Conservation (phyloP, 2,888 invertebrate genomes). For the Drosophila picticornis region DNA sequence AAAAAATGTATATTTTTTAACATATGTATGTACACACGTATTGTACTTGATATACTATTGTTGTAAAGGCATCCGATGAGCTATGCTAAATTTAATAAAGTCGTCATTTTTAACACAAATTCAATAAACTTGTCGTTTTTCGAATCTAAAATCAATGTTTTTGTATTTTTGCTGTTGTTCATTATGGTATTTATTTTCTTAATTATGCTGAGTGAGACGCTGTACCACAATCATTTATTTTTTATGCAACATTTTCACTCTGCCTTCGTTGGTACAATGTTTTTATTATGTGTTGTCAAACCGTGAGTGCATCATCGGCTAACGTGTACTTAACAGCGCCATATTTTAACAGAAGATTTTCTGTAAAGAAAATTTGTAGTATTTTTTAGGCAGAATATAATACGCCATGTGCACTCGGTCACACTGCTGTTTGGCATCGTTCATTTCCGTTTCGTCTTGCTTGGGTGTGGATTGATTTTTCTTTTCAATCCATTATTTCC, state of each 20-base stretch:
- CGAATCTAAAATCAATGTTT: neutral
- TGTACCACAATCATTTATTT: neutral
- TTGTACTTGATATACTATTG: slow-evolving; percentile 64
- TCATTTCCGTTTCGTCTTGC: slow-evolving; percentile 39
- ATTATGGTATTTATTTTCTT: no score
- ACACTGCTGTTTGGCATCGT: slow-evolving; percentile 12
- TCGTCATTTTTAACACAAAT: slow-evolving; percentile 63
- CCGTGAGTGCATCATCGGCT: neutral
- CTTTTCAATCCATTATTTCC: slow-evolving; percentile 5
- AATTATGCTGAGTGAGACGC: no score
- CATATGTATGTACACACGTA: slow-evolving; percentile 32
- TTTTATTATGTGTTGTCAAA: neutral
- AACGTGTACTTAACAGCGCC: neutral
- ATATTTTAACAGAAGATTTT: neutral
- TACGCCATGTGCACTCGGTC: slow-evolving; percentile 6
- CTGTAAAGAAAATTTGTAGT: neutral
- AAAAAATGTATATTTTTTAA: slow-evolving; percentile 45
- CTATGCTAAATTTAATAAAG: slow-evolving; percentile 70
- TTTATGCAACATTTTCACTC: neutral
- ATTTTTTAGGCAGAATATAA: slow-evolving; percentile 8
- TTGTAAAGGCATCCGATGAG: slow-evolving; percentile 62
- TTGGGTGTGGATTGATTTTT: neutral
- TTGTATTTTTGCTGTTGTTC: neutral
- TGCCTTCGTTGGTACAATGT: neutral
- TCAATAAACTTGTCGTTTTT: neutral